These are phyloP conservation scores for Notolabrus celidotus DNA, from an alignment of 2,797 vertebrate genomes.

Conservation along the genomic window DNA sequence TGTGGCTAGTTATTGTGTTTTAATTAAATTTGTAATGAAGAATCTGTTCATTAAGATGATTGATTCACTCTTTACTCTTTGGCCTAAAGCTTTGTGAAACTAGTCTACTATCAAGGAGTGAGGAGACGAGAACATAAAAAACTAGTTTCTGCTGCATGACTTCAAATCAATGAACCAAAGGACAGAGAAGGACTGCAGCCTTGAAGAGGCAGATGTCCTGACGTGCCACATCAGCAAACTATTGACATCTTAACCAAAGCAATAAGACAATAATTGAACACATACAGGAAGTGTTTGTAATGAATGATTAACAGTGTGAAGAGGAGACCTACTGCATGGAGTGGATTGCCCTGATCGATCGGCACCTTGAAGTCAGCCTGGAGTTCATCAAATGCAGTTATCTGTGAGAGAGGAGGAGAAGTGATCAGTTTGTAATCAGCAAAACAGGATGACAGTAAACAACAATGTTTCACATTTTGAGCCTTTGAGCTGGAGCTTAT, in stretches of 20 bases:
- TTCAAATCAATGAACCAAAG: constrained; percentile 58
- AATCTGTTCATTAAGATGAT: constrained; percentile 27
- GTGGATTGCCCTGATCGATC: constrained; percentile 97
- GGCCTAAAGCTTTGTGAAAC: constrained; percentile 7
- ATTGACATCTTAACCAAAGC: constrained; percentile 5
- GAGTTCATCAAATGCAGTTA: constrained; percentile 97
- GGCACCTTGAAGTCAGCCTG: constrained; percentile 98
- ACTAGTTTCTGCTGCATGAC: constrained; percentile 47
- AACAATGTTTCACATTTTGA: constrained; percentile 3
- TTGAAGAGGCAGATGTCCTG: background rate
- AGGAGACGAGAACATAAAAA: constrained; percentile 26
- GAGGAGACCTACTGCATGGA: constrained; percentile 90
- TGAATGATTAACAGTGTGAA: background rate
- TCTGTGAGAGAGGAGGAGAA: constrained; percentile 80
- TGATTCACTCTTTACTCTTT: constrained; percentile 34
- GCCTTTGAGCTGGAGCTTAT: too few species aligned
- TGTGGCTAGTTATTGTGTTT: constrained; percentile 11
- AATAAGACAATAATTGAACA: background rate
- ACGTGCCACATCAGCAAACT: background rate
- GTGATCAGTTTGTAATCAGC: constrained; percentile 50
- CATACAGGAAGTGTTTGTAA: background rate
- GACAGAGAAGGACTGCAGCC: too few species aligned
- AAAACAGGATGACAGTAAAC: constrained; percentile 43
- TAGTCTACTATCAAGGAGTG: constrained; percentile 34
- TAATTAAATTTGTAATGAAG: constrained; percentile 22